Evolutionary conservation across 2,888 invertebrate genomes (phyloP).

Genomic region (Embidobia sp.): DNA sequence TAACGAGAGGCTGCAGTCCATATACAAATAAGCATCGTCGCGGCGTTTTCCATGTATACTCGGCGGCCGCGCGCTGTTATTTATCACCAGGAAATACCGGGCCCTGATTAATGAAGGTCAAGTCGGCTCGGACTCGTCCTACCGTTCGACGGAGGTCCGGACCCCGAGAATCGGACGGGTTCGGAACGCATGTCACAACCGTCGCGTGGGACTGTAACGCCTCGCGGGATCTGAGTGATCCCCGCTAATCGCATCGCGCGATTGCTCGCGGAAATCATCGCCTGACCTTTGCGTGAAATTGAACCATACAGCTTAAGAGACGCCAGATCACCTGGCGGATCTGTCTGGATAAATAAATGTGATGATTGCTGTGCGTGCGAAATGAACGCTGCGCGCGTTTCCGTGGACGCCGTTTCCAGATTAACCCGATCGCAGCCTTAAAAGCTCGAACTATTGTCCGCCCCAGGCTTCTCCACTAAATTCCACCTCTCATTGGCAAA

Average conservation of each 20-base stretch:
- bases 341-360: constrained; percentile 43
- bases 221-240: constrained; percentile 43
- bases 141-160: constrained; percentile 66
- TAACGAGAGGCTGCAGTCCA: constrained; percentile 58
- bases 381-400: neutral
- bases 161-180: constrained; percentile 63
- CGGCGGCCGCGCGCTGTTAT: constrained; percentile 70
- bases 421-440: no score
- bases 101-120: constrained; percentile 79
- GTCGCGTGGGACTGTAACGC: constrained; percentile 58
- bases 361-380: constrained; percentile 24
- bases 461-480: no score
- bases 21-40: constrained; percentile 64
- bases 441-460: no score
- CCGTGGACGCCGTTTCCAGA: no score
- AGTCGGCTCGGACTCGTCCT: constrained; percentile 68
- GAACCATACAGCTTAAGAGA: constrained; percentile 37
- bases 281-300: constrained; percentile 46
- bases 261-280: constrained; percentile 45
- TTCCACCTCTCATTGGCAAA: no score
- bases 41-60: constrained; percentile 60
- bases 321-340: constrained; percentile 42
- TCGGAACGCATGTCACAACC: constrained; percentile 59
- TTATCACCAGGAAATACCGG: constrained; percentile 79
- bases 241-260: constrained; percentile 29